Percentiles rank a stretch among this genome's conserved stretches.
Conservation (phyloP, 2,113 vertebrate species). For the Alectura lathami region DNA sequence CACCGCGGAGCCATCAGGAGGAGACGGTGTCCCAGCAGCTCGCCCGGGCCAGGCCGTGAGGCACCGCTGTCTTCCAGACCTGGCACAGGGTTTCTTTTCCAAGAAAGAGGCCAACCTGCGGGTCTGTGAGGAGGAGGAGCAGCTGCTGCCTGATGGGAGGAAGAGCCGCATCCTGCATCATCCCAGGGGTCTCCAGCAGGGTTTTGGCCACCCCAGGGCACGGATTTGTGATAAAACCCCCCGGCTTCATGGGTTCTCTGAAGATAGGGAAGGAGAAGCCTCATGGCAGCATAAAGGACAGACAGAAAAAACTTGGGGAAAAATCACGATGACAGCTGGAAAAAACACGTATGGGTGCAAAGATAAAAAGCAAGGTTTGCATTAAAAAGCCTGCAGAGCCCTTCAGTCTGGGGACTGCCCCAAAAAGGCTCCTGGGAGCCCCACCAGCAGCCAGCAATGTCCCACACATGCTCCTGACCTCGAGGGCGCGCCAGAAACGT, state of each 20-base stretch:
- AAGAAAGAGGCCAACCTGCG: background rate
- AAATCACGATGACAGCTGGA: background rate
- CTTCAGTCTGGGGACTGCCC: too few relatives aligned
- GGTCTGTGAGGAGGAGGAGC: background rate
- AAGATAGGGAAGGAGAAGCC: background rate
- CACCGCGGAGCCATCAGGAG: background rate
- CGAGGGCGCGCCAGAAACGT: background rate
- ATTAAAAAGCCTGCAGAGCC: too few relatives aligned
- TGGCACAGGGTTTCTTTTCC: background rate
- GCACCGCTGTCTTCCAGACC: too few relatives aligned
- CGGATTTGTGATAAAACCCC: background rate
- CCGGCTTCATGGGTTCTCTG: background rate
- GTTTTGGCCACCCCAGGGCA: background rate
- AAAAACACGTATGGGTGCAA: background rate
- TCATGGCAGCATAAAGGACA: background rate
- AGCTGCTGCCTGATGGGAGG: background rate
- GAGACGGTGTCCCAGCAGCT: too few relatives aligned
- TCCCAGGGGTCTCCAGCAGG: background rate
- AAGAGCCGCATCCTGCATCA: background rate
- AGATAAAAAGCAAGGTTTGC: background rate
- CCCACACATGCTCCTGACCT: background rate
- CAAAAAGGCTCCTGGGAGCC: background rate
- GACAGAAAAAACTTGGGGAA: too few relatives aligned
- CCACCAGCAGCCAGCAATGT: accelerated
- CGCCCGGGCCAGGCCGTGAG: too few relatives aligned